Conservation (phyloP, 2,888 invertebrate genomes). For the Erannis defoliaria region DNA sequence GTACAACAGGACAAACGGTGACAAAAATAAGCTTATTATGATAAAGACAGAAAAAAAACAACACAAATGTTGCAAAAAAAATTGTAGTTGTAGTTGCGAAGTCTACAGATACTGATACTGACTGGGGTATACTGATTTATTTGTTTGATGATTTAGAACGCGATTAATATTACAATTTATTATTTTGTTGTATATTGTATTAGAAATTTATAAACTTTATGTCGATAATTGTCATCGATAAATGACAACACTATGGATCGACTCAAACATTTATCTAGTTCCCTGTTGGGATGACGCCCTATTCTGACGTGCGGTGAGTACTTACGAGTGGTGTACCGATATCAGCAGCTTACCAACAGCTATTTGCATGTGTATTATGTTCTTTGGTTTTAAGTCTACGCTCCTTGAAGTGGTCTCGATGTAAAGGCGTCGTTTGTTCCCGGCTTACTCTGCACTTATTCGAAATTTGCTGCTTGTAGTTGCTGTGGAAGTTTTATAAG, state of each 20-base stretch:
- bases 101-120: too few relatives aligned
- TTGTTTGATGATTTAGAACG: too few relatives aligned
- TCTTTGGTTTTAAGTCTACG: conserved; percentile 47
- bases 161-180: too few relatives aligned
- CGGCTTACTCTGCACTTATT: conserved; percentile 43
- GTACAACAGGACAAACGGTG: too few relatives aligned
- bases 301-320: conserved; percentile 58
- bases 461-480: conserved; percentile 14
- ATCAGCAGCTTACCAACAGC: conserved; percentile 52
- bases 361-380: conserved; percentile 64
- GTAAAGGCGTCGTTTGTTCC: conserved; percentile 39
- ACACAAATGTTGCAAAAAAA: too few relatives aligned
- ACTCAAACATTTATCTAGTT: conserved; percentile 19
- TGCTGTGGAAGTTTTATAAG: conserved; percentile 10
- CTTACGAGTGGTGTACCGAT: conserved; percentile 55
- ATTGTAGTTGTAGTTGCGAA: too few relatives aligned
- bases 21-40: too few relatives aligned
- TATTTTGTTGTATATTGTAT: too few relatives aligned
- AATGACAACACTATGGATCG: background rate
- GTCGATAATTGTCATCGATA: background rate
- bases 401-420: conserved; percentile 38
- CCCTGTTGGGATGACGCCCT: conserved; percentile 21
- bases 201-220: background rate
- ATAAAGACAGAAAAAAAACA: too few relatives aligned
- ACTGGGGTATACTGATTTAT: too few relatives aligned